These are phyloP conservation scores for Lagorchestes hirsutus DNA, from an alignment of 2,797 vertebrate species.

Conservation along the genomic window DNA sequence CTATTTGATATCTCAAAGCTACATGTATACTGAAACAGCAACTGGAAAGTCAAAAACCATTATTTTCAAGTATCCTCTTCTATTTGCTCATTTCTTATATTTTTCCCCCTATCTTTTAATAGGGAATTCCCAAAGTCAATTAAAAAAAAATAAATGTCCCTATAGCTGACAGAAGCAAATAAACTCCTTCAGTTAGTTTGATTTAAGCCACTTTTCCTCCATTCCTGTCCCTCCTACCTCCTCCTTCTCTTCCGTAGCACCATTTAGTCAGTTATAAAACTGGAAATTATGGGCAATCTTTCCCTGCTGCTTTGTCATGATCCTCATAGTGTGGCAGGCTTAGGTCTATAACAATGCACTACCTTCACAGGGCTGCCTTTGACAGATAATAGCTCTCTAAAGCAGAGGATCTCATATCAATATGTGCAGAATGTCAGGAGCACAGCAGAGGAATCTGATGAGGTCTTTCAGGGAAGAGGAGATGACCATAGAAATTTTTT, in stretches of 20 bases:
- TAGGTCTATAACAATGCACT: neutral
- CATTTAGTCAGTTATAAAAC: neutral
- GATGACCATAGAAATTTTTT: neutral
- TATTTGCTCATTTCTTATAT: neutral
- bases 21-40: neutral
- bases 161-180: slow-evolving; percentile 31
- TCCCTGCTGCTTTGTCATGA: neutral
- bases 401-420: neutral
- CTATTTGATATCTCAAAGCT: slow-evolving; percentile 29
- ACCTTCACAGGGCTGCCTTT: neutral
- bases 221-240: neutral
- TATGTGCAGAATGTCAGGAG: neutral
- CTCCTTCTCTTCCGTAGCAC: neutral
- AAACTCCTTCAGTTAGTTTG: neutral
- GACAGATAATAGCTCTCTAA: neutral
- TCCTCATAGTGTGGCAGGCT: neutral
- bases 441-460: neutral
- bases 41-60: neutral
- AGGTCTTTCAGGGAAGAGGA: neutral
- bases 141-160: neutral
- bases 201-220: neutral
- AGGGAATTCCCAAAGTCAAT: neutral
- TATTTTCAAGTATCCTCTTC: neutral
- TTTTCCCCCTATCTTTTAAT: neutral
- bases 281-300: neutral